Percentiles rank a stretch among this genome's conserved stretches.
Conservation (phyloP, 1,140 invertebrate genomes). For the Drosophila punjabiensis region DNA sequence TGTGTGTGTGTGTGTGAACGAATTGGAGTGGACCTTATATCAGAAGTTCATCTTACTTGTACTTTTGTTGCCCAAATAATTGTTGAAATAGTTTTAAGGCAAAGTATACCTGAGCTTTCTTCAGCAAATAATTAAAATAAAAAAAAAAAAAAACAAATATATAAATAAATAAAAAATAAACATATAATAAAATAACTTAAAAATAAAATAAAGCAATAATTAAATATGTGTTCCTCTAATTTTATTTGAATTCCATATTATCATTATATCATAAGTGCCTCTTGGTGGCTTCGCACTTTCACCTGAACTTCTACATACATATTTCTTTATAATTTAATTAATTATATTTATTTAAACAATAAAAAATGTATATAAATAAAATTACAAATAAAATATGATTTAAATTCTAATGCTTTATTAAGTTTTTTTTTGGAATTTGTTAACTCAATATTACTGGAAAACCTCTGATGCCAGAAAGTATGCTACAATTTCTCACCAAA, state of each 20-base stretch:
- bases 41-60: too few relatives aligned
- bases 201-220: too few relatives aligned
- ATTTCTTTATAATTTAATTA: neutral
- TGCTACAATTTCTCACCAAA: neutral
- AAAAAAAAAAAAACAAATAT: too few relatives aligned
- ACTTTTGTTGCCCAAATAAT: too few relatives aligned
- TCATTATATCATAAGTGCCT: too few relatives aligned
- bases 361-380: neutral
- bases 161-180: too few relatives aligned
- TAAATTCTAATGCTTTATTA: neutral
- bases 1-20: slow-evolving; percentile 13
- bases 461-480: neutral
- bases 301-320: neutral
- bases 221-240: too few relatives aligned
- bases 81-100: too few relatives aligned
- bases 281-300: neutral
- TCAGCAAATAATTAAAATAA: too few relatives aligned
- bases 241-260: too few relatives aligned
- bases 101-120: too few relatives aligned
- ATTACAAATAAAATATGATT: neutral
- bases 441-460: neutral
- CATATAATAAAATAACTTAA: too few relatives aligned
- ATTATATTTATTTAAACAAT: neutral
- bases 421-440: neutral
- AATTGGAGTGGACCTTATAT: slow-evolving; percentile 41